These are phyloP conservation scores for Nipponacmea schrenckii DNA, from an alignment of 2,888 invertebrate species.

Conservation along the genomic window DNA sequence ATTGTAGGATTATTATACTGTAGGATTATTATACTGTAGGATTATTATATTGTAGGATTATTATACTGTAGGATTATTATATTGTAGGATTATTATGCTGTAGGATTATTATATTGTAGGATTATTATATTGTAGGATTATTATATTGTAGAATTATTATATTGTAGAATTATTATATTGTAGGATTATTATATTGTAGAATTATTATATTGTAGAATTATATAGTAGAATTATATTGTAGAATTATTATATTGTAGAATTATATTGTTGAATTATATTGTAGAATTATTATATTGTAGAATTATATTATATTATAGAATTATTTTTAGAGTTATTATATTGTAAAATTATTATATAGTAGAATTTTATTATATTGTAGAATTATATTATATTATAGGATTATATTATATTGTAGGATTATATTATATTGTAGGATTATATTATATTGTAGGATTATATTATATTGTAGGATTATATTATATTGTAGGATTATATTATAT, in stretches of 20 bases:
- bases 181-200: constrained; percentile 9
- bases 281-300: constrained; percentile 7
- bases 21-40: constrained; percentile 7
- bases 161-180: neutral
- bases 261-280: too few species aligned
- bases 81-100: constrained; percentile 12
- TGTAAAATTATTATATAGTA: constrained; percentile 11
- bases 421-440: too few species aligned
- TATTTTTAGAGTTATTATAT: too few species aligned
- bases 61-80: too few species aligned
- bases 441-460: constrained; percentile 16
- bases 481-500: constrained; percentile 15
- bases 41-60: constrained; percentile 13
- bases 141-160: constrained; percentile 14
- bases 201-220: constrained; percentile 14
- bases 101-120: constrained; percentile 6
- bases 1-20: neutral
- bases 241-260: constrained; percentile 12
- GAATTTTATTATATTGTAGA: constrained; percentile 10
- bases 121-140: neutral
- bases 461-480: too few species aligned
- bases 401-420: constrained; percentile 17
- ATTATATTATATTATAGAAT: neutral
- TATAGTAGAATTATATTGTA: too few species aligned
- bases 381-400: neutral